Percentiles rank a stretch among this genome's conserved stretches.
Evolutionary conservation across 2,888 invertebrate genomes (phyloP).

Genomic region (Hofmannophila pseudospretella): DNA sequence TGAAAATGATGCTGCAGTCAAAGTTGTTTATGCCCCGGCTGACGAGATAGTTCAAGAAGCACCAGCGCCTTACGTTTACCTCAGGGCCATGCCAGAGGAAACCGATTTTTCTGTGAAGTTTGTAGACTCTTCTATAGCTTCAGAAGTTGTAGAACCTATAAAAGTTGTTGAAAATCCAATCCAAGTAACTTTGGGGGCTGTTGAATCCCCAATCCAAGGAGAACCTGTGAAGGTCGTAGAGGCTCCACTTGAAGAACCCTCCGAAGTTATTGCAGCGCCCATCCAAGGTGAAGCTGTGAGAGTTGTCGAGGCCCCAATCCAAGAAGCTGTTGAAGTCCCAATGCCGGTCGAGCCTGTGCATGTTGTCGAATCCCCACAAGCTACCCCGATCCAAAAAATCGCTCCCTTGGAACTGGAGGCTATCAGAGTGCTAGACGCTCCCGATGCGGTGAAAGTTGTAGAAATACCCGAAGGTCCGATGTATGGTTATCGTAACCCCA

Average conservation of each 20-base stretch:
- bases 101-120: slow-evolving; percentile 9
- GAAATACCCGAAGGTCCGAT: neutral
- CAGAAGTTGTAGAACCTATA: neutral
- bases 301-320: slow-evolving; percentile 7
- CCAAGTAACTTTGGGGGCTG: slow-evolving; percentile 2
- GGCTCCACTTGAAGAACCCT: slow-evolving; percentile 3
- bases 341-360: neutral
- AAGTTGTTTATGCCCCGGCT: slow-evolving; percentile 13
- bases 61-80: neutral
- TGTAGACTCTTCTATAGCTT: too few relatives aligned
- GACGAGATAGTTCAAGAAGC: neutral
- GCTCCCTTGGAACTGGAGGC: slow-evolving; percentile 8
- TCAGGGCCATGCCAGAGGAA: neutral
- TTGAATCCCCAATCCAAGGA: neutral
- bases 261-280: too few relatives aligned
- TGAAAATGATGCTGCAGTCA: slow-evolving; percentile 9
- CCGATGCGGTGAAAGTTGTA: slow-evolving; percentile 6
- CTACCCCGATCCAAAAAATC: slow-evolving; percentile 6
- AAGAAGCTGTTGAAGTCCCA: neutral
- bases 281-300: slow-evolving; percentile 1
- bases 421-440: slow-evolving; percentile 15
- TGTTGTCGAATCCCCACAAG: slow-evolving; percentile 6
- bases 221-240: slow-evolving; percentile 5
- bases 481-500: slow-evolving; percentile 1
- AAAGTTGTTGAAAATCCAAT: slow-evolving; percentile 6